Evolutionary conservation across 2,113 vertebrate genomes (phyloP), one percentile per base, ranked within the genome.

Genomic region (Neodon shergylaensis): DNA sequence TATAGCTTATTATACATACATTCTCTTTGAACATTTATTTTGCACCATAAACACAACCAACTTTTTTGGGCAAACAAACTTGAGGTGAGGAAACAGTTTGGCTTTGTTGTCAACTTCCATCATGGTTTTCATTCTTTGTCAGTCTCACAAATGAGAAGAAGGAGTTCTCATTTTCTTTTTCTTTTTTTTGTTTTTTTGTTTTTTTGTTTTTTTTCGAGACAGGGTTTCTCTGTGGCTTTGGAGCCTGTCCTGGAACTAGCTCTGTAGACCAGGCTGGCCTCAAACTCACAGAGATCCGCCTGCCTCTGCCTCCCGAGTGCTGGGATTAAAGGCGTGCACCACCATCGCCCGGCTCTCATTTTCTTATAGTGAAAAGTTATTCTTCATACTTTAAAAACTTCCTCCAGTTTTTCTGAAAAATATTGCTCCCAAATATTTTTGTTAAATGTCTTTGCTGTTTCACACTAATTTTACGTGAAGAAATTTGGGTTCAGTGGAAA

Each of bases 21-120:
- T 78, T 96, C n/a, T 84, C 66, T 89, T 93, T 52, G 39, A 79
- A 78, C 70, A 66, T 86, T 96, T 93, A 65, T 78, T 82, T 96
- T 26, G 36, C 28, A 91, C 54, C 14, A 65, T 86, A 92, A 95
- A 52, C 42, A 33, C 54, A 42, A 44, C 16, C 84, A 49, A 11
- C 81, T 79, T 88, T 90, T 4, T 82, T 94, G 0, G 68, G 83
- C 22, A 93, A 63, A 24, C 26, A 65, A 68, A 31, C 65, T 73
- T 92, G 84, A 14, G 31, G 9, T 93, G 1, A 58, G 11, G 39
- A 78, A 83, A 47, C 24, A 49, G 42, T 78, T 85, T 36, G 39
- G 16, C 83, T 61, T 83, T 24, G 36, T 82, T 83, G 33, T 73
- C 47, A 58, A 1, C 19, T 82, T 86, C 84, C 66, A 31, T 83